Conservation (phyloP, 2,888 invertebrate genomes). For the Himalopsyche anomala region DNA sequence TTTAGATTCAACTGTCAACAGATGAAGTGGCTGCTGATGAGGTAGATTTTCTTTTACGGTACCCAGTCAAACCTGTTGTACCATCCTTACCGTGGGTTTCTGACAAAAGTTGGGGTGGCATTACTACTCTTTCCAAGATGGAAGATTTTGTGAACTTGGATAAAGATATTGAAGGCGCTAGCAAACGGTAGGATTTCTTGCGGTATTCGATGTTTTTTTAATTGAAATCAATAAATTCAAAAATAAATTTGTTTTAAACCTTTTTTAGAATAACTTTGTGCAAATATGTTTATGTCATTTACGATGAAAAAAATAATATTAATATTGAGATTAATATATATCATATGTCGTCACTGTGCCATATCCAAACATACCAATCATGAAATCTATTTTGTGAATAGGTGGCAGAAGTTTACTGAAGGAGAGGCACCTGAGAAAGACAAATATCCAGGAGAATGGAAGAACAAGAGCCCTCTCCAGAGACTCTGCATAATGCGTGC, state of each 20-base stretch:
- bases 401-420: constrained; percentile 95
- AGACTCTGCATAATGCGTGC: constrained; percentile 95
- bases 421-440: constrained; percentile 95
- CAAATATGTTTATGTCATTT: too few species aligned
- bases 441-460: constrained; percentile 97
- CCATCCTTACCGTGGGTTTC: constrained; percentile 91
- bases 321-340: too few species aligned
- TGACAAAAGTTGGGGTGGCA: constrained; percentile 88
- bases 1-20: constrained; percentile 70
- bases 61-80: constrained; percentile 84
- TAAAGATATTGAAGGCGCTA: constrained; percentile 93
- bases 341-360: too few species aligned
- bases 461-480: constrained; percentile 90
- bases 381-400: constrained; percentile 66
- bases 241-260: too few species aligned
- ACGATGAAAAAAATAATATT: too few species aligned
- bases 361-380: neutral
- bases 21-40: constrained; percentile 85
- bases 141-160: constrained; percentile 90
- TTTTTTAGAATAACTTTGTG: too few species aligned
- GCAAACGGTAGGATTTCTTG: constrained; percentile 79
- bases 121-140: constrained; percentile 85
- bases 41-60: constrained; percentile 91
- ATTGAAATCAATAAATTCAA: too few species aligned
- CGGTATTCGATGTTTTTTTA: constrained; percentile 64